A percentile compares a stretch with the other conserved stretches of the same genome.
Evolutionary conservation across 2,797 vertebrate species (phyloP).

Genomic region (Anabas testudineus): DNA sequence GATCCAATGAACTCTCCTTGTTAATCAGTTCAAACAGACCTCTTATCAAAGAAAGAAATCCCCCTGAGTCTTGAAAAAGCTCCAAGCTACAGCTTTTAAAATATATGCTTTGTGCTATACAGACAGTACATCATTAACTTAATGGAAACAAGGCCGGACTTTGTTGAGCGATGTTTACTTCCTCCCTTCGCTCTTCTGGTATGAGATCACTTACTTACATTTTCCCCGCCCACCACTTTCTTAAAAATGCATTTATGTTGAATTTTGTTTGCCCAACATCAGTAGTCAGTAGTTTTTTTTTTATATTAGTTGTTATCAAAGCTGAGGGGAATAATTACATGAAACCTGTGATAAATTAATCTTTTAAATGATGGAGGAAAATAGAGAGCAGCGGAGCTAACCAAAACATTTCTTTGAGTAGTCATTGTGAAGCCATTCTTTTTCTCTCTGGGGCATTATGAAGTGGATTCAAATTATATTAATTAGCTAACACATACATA

Average conservation of each 20-base stretch:
- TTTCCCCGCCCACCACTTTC: slow-evolving; percentile 17
- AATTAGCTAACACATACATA: slow-evolving; percentile 45
- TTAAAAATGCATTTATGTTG: neutral
- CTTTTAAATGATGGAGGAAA: neutral
- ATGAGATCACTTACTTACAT: slow-evolving; percentile 22
- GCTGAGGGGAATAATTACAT: neutral
- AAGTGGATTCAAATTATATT: slow-evolving; percentile 28
- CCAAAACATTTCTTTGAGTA: neutral
- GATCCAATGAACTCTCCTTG: slow-evolving; percentile 63
- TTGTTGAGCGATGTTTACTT: slow-evolving; percentile 35
- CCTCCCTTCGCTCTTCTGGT: slow-evolving; percentile 7
- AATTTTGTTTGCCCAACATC: neutral
- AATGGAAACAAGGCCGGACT: slow-evolving; percentile 43
- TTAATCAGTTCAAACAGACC: slow-evolving; percentile 77
- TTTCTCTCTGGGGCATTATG: neutral
- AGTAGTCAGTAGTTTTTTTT: neutral
- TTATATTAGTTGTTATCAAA: neutral
- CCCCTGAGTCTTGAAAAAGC: slow-evolving; percentile 47
- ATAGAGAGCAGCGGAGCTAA: neutral
- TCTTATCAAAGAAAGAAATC: slow-evolving; percentile 73
- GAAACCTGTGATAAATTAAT: neutral
- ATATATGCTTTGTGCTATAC: slow-evolving; percentile 55
- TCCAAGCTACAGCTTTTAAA: slow-evolving; percentile 62
- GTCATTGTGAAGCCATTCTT: neutral
- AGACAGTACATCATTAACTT: slow-evolving; percentile 61